Evolutionary conservation across 2,888 invertebrate species (phyloP), one percentile per base, ranked within the genome.

Genomic region (Dynastes maya): DNA sequence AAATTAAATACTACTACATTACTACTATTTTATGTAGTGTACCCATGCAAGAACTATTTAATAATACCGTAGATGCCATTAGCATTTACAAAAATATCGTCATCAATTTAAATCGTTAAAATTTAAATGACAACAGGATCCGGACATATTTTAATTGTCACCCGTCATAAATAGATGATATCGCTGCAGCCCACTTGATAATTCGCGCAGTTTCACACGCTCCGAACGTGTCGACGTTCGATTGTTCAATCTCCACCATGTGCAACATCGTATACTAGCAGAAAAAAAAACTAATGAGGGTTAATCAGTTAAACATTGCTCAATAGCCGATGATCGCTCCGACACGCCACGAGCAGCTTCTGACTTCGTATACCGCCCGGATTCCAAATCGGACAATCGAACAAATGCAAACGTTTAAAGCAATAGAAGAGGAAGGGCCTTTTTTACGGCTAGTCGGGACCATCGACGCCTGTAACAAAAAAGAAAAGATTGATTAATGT

Each of bases 61-160:
- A 45, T 45, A 45, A 45, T 11, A 45, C 45, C 1, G 5, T 37
- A 8, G 45, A 45, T 68, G 49, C 68, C 22, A 68, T 51, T 68
- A 45, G 22, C 22, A 27, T 40, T 68, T 6, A 49, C 22, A 27
- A 45, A 27, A 27, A 49, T 11, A 40, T 27, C 32, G 40, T 13
- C 27, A 51, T 40, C 68, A 27, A 49, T 63, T 40, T 16, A 45
- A 22, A 75, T 58, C 55, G 22, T 22, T 58, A 3, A 58, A 58
- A 77, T 77, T 77, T 78, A 71, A 79, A 79, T 79, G 51, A 76
- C 76, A 79, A 79, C 75, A 22, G 78, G 5, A 45, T 37, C 51
- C 64, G 77, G 84, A 84, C 86, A 87, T 87, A 87, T 87, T 87
- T 87, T 87, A 88, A 88, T 88, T 88, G 87, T 88, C 87, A 84